Percentiles rank a stretch among this genome's conserved stretches.
Conservation (phyloP, 2,113 vertebrate genomes). For the Phocoena phocoena region DNA sequence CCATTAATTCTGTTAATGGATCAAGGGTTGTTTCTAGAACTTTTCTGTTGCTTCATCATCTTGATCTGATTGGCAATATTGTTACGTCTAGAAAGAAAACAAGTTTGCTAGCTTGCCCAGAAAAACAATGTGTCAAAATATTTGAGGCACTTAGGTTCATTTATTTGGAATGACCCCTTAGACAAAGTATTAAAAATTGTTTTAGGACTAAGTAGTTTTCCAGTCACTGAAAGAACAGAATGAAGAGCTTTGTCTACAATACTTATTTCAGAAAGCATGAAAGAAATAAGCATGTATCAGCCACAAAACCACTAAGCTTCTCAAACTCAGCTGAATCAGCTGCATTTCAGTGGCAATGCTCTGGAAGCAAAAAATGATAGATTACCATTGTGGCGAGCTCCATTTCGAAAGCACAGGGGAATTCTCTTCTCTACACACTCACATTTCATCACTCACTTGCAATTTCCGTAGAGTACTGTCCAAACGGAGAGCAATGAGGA, state of each 20-base stretch:
- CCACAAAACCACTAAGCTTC: background rate
- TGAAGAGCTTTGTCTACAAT: background rate
- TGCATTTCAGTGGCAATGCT: background rate
- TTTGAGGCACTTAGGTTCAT: background rate
- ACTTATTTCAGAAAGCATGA: background rate
- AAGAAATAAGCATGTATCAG: background rate
- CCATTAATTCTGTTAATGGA: conserved; percentile 67
- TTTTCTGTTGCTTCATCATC: conserved; percentile 23
- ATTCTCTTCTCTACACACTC: background rate
- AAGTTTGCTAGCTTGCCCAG: background rate
- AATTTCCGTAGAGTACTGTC: conserved; percentile 7
- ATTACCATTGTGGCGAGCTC: background rate
- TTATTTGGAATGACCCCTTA: background rate
- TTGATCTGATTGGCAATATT: conserved; percentile 39
- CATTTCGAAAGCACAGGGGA: background rate
- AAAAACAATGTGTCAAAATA: background rate
- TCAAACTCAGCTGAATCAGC: conserved; percentile 36
- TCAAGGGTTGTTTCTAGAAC: conserved; percentile 25
- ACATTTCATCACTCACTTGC: conserved; percentile 35
- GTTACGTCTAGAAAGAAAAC: background rate
- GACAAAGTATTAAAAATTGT: background rate
- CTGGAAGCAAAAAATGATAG: background rate
- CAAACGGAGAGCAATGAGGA: background rate
- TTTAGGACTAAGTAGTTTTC: background rate
- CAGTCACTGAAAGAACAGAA: background rate